Evolutionary conservation across 2,797 vertebrate species (phyloP).

Genomic region (Enteromius radiatus): DNA sequence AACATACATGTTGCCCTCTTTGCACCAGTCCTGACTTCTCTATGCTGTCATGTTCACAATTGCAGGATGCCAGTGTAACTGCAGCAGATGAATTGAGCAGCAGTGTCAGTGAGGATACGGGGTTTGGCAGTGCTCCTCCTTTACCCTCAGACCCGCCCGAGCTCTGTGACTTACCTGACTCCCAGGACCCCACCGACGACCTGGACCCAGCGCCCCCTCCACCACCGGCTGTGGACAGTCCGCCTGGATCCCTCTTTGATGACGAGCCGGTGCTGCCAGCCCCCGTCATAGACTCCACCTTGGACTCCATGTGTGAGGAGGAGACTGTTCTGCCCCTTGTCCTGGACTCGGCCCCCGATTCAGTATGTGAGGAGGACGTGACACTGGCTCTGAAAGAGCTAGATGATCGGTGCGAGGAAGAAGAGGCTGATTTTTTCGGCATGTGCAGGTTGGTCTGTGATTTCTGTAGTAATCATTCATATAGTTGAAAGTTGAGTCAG

Average conservation of each 20-base stretch:
- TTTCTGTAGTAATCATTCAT: neutral
- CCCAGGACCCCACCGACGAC: constrained; percentile 77
- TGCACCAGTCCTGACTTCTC: constrained; percentile 10
- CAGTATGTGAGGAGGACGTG: constrained; percentile 94
- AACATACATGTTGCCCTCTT: neutral
- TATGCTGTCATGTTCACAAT: constrained; percentile 2
- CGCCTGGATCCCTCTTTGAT: constrained; percentile 85
- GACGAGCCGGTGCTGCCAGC: constrained; percentile 78
- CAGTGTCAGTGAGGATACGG: constrained; percentile 90
- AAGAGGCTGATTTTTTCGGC: constrained; percentile 93
- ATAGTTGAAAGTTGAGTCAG: neutral
- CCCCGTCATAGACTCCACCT: constrained; percentile 75
- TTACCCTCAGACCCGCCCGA: constrained; percentile 84
- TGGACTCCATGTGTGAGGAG: constrained; percentile 82
- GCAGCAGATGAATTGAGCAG: constrained; percentile 89
- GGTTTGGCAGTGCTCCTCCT: constrained; percentile 84
- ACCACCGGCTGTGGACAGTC: constrained; percentile 83
- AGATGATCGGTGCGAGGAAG: constrained; percentile 95
- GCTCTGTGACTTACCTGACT: constrained; percentile 82
- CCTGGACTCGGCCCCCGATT: constrained; percentile 86
- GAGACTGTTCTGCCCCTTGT: constrained; percentile 75
- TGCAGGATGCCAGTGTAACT: constrained; percentile 85
- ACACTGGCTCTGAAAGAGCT: constrained; percentile 95
- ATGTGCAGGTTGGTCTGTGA: constrained; percentile 86
- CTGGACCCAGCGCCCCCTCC: constrained; percentile 80